Conservation (phyloP, 2,113 vertebrate genomes). For the Sphyrna mokarran region DNA sequence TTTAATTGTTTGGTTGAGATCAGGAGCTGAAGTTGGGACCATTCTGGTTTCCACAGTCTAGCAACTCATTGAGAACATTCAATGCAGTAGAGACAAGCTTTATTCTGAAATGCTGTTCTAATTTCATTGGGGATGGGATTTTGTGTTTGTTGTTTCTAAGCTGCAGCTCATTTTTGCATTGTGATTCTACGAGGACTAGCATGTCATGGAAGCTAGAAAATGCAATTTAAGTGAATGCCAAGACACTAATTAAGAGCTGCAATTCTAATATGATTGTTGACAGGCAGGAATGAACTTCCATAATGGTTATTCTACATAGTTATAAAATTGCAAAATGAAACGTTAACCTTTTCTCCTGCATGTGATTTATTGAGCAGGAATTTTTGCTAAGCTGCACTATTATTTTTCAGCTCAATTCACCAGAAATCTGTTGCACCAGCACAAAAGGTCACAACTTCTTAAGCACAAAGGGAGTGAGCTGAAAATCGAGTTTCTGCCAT, state of each 20-base stretch:
- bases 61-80: neutral
- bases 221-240: conserved; percentile 14
- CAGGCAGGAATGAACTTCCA: neutral
- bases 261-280: conserved; percentile 8
- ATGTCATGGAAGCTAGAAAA: neutral
- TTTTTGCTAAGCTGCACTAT: neutral
- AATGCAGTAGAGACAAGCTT: neutral
- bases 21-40: neutral
- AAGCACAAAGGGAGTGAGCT: neutral
- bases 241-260: conserved; percentile 19
- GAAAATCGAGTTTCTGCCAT: neutral
- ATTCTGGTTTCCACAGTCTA: neutral
- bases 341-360: neutral
- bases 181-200: neutral
- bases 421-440: neutral
- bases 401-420: neutral
- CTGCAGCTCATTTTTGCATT: neutral
- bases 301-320: neutral
- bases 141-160: neutral
- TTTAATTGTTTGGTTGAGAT: neutral
- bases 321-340: conserved; percentile 17
- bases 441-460: neutral
- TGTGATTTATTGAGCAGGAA: neutral
- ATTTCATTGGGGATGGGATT: neutral
- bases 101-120: neutral